Base-by-base conservation (phyloP, 2,888 invertebrate species). In the Hoplodrina blanda region DNA sequence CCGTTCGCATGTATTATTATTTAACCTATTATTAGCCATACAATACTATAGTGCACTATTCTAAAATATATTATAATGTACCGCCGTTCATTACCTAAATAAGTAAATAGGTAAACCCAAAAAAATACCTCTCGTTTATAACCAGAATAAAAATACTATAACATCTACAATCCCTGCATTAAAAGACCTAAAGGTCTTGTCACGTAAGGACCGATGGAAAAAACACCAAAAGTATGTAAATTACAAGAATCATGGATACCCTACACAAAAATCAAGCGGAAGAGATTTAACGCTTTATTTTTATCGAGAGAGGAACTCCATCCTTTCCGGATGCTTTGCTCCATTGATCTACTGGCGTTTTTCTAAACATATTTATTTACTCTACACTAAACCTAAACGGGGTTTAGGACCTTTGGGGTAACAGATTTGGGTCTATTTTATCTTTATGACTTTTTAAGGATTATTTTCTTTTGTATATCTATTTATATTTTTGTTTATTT, bases 251-350 rank as follows among this genome's bases (percentile, higher is more conserved):
- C 69, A 65, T 81, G 67, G 83, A 25, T 60, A 76, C 84, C 83
- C 77, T 84, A 77, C 50, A 53, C 50, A 82, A 86, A 83, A 86
- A 78, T 83, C 75, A 84, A 82, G 80, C 75, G 83, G 81, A 82
- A 85, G 80, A 78, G 82, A 85, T 85, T 84, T 82, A 85, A 76
- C 73, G 77, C 75, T 84, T 82, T 83, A 84, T 85, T 86, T 85
- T 85, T 81, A 85, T 85, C 76, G 77, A 76, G 76, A 81, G 80
- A 78, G 78, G 67, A 78, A 80, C 76, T 81, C 67, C 59, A 80
- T 78, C 81, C 78, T 53, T 80, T 75, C 79, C 77, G 82, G 78
- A 79, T 79, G 73, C 76, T 84, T 78, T 72, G 56, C 61, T 71
- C 70, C 66, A 82, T 79, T 79, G 80, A 83, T 82, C 71, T 64